Conservation (phyloP, 1,140 invertebrate genomes). For the Camponotus pennsylvanicus region DNA sequence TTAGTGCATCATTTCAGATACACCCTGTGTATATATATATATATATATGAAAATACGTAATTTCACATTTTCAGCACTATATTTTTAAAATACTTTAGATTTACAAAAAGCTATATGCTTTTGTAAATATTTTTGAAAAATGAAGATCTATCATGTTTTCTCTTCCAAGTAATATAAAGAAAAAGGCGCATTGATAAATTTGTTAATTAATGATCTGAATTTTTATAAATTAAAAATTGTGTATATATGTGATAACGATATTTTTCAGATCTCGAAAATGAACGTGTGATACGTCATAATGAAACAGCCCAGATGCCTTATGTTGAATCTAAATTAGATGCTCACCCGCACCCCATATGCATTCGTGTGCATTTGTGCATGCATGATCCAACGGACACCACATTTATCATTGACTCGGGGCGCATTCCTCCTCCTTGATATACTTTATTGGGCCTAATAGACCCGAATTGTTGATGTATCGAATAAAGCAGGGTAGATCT, state of each 20-base stretch:
- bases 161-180: too few relatives aligned
- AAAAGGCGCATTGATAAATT: too few relatives aligned
- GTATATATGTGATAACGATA: neutral
- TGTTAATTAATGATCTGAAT: neutral
- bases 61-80: too few relatives aligned
- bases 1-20: too few relatives aligned
- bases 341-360: slow-evolving; percentile 67
- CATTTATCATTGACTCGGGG: slow-evolving; percentile 71
- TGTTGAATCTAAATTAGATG: slow-evolving; percentile 57
- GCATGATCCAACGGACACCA: slow-evolving; percentile 62
- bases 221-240: neutral
- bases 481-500: slow-evolving; percentile 62
- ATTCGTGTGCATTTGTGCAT: slow-evolving; percentile 25
- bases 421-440: slow-evolving; percentile 74
- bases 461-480: slow-evolving; percentile 74
- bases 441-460: slow-evolving; percentile 74
- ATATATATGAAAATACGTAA: too few relatives aligned
- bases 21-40: too few relatives aligned
- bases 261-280: neutral
- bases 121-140: too few relatives aligned
- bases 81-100: too few relatives aligned
- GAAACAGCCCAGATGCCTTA: neutral
- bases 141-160: too few relatives aligned
- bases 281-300: neutral
- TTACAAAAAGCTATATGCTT: too few relatives aligned